Conservation (phyloP, 2,888 invertebrate genomes). For the Eilema griseolum region DNA sequence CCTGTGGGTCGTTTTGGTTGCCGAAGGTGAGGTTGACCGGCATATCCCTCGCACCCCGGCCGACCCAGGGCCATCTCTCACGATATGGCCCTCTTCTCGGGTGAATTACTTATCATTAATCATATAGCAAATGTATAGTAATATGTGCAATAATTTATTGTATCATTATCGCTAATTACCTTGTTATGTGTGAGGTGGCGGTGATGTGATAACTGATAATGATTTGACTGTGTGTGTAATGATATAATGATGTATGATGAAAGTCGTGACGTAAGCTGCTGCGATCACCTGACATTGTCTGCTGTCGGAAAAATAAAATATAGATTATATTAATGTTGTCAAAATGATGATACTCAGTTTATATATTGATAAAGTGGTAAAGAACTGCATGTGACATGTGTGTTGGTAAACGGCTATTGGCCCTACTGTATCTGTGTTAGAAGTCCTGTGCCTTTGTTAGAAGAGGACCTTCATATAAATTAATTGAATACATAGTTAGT, state of each 20-base stretch:
- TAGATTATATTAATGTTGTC: background rate
- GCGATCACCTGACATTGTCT: background rate
- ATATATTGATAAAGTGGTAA: background rate
- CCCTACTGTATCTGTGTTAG: too few species aligned
- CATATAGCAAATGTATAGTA: background rate
- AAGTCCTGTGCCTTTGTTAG: too few species aligned
- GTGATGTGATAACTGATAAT: slow-evolving; percentile 38
- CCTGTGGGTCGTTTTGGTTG: too few species aligned
- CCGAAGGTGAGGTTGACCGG: too few species aligned
- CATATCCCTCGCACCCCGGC: too few species aligned
- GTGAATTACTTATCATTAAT: too few species aligned
- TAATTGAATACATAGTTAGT: too few species aligned
- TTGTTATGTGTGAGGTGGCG: slow-evolving; percentile 40
- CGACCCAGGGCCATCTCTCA: too few species aligned
- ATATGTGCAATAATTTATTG: slow-evolving; percentile 28
- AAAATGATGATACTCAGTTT: background rate
- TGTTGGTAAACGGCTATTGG: background rate
- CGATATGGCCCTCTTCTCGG: too few species aligned
- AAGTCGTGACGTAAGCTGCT: slow-evolving; percentile 26
- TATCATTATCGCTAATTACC: slow-evolving; percentile 45
- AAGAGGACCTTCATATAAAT: too few species aligned
- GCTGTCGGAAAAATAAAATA: too few species aligned
- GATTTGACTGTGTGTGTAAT: slow-evolving; percentile 20
- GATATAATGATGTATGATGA: slow-evolving; percentile 11
- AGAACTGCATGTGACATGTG: background rate